A percentile compares a stretch with the other conserved stretches of the same genome.
phyloP scores from a whole-genome alignment of 2,888 invertebrate genomes.

The Galeopsomyia nigrocyanea region DNA sequence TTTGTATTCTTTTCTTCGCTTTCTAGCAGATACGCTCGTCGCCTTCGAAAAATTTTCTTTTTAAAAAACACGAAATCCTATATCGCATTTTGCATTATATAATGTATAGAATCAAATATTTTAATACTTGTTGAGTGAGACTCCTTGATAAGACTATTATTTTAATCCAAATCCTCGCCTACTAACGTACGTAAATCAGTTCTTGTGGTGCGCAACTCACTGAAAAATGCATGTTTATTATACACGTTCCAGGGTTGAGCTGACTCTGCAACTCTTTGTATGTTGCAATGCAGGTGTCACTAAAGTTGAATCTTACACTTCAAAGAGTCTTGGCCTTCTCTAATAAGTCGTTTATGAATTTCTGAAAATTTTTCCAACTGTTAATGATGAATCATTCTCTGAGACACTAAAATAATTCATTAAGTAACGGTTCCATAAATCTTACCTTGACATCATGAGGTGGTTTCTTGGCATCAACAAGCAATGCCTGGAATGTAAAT shows the following conservation, averaged over 20 bases:
- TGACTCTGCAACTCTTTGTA: slow-evolving; percentile 33
- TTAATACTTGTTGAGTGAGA: slow-evolving; percentile 44
- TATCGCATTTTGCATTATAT: slow-evolving; percentile 48
- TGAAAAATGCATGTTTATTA: slow-evolving; percentile 42
- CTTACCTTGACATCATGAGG: slow-evolving; percentile 89
- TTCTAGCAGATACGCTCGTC: too few species aligned
- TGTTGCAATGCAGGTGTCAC: slow-evolving; percentile 34
- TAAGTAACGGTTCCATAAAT: slow-evolving; percentile 51
- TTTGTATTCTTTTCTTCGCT: slow-evolving; percentile 11
- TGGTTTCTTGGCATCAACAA: slow-evolving; percentile 88
- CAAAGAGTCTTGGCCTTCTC: slow-evolving; percentile 92
- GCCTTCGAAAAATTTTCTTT: background rate
- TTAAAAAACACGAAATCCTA: slow-evolving; percentile 46
- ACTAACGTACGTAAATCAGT: slow-evolving; percentile 45
- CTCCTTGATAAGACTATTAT: slow-evolving; percentile 44
- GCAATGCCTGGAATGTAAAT: slow-evolving; percentile 74
- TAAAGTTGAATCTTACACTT: slow-evolving; percentile 58
- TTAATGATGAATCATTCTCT: slow-evolving; percentile 39
- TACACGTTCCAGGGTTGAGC: slow-evolving; percentile 38
- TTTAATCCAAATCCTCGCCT: slow-evolving; percentile 43
- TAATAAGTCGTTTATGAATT: slow-evolving; percentile 90
- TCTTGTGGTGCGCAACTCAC: slow-evolving; percentile 45
- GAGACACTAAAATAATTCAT: slow-evolving; percentile 19
- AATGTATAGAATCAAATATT: slow-evolving; percentile 49
- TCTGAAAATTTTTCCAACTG: slow-evolving; percentile 73